Evolutionary conservation across 2,797 vertebrate genomes (phyloP), one percentile per base, ranked within the genome.

Genomic region (Myoxocephalus aenaeus): DNA sequence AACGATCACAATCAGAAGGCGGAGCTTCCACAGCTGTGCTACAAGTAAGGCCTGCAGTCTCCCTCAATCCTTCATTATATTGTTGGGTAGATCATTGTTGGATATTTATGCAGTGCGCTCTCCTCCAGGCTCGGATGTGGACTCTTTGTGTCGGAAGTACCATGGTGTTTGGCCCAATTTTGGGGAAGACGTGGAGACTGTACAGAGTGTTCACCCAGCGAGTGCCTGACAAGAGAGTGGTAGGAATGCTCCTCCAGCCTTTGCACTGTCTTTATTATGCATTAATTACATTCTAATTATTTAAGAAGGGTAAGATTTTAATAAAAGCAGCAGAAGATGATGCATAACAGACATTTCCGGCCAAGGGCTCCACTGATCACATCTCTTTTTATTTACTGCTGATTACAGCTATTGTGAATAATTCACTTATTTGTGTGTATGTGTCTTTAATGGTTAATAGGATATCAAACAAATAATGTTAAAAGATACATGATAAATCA

Each of bases 171-270:
- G 97, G 97, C 0, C 98, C 98, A 2, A 92, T 99, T 84, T 88
- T 99, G 90, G 98, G 97, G 17, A 99, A 99, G 90, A 99, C 97
- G 6, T 99, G 98, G 98, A 86, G 98, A 78, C 95, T 99, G n/a
- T 97, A 99, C 92, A 95, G 95, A 86, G 97, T 99, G 78, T 99
- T 99, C 92, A 98, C 96, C 25, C 98, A 99, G 86, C 92, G 97
- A 9, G 93, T 97, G 50, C 98, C 98, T 0, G 97, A 99, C 92
- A 99, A 97, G 89, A 94, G 98, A 92, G 97, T 99, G 97, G 98
- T 99, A 91, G 89, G 96, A 90, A 62, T 34, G 53, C 59, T 75
- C n/a, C 25, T 48, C n/a, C 66, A 51, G 48, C 22, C 9, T 40
- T n/a, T 44, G 11, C 29, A 3, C 22, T 18, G 18, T 15, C 17